These are phyloP conservation scores for Nomada ferruginata DNA, from an alignment of 2,888 invertebrate species.

Conservation along the genomic window DNA sequence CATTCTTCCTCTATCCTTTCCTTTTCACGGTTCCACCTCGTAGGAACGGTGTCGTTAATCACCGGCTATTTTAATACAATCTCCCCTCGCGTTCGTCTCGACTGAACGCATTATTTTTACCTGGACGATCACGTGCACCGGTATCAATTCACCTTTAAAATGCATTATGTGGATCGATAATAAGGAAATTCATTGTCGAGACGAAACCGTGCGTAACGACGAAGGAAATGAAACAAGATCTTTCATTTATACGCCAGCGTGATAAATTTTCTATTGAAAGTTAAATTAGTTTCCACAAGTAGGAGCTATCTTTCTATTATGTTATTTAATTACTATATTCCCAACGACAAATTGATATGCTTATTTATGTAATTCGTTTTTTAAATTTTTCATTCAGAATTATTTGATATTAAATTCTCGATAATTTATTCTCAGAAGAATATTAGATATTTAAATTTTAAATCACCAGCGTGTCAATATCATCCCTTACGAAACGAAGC, in stretches of 20 bases:
- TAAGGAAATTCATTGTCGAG: constrained; percentile 46
- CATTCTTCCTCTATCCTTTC: constrained; percentile 21
- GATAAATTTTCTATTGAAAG: constrained; percentile 9
- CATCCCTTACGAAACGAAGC: too few relatives aligned
- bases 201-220: constrained; percentile 8
- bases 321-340: neutral
- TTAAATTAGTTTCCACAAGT: too few relatives aligned
- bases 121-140: constrained; percentile 65
- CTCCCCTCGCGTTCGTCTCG: constrained; percentile 40
- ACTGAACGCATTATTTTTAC: constrained; percentile 66
- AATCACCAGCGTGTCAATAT: too few relatives aligned
- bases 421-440: neutral
- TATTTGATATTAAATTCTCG: neutral
- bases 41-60: constrained; percentile 68
- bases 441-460: neutral
- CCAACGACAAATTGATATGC: neutral
- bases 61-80: constrained; percentile 70
- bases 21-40: constrained; percentile 31
- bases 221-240: constrained; percentile 39
- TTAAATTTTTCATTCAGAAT: neutral
- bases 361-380: too few relatives aligned
- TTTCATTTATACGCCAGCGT: constrained; percentile 20
- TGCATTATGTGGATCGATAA: constrained; percentile 60
- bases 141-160: constrained; percentile 58
- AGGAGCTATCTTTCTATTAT: too few relatives aligned